Base-by-base conservation (phyloP, 2,113 vertebrate genomes). In the Sander lucioperca region DNA sequence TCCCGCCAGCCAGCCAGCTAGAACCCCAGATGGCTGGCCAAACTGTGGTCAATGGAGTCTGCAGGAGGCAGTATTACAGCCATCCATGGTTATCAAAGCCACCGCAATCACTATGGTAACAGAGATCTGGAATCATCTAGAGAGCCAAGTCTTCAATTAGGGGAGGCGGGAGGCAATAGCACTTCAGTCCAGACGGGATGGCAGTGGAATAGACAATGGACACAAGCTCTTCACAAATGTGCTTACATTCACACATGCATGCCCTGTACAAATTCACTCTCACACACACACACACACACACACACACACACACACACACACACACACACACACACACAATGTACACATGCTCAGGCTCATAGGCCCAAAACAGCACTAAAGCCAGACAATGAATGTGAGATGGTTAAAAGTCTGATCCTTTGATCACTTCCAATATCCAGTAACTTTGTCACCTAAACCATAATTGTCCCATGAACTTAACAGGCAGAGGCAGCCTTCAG, bases 401-500 rank as follows among this genome's bases (percentile, higher is more conserved):
- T 73, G 57, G 77, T 85, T 85, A 69, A 80, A 59, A 78, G 87
- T 85, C 88, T 93, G 88, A 93, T 86, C 89, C 83, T 87, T 89
- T 91, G 85, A 90, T 93, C 77, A 66, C 85, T 74, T 80, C 88
- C 94, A 94, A 94, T 91, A 95, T 94, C 93, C 79, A 89, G 87
- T 94, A 94, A 93, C 94, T 91, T 94, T 86, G 86, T 70, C 89
- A 89, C 81, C 88, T 91, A 94, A 91, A 94, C 78, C 90, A 94
- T 95, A 95, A 94, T 90, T 93, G 92, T 93, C 91, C 84, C 78
- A 79, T 91, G 88, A 94, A 93, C 83, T 91, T 91, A 93, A 88
- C 82, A 83, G 80, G 84, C 90, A 91, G 57, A 79, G 76, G 89
- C 84, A 84, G 89, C 82, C 82, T 89, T 90, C 68, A 80, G 84